phyloP scores from a whole-genome alignment of 2,797 vertebrate species.

The Thalassophryne amazonica region DNA sequence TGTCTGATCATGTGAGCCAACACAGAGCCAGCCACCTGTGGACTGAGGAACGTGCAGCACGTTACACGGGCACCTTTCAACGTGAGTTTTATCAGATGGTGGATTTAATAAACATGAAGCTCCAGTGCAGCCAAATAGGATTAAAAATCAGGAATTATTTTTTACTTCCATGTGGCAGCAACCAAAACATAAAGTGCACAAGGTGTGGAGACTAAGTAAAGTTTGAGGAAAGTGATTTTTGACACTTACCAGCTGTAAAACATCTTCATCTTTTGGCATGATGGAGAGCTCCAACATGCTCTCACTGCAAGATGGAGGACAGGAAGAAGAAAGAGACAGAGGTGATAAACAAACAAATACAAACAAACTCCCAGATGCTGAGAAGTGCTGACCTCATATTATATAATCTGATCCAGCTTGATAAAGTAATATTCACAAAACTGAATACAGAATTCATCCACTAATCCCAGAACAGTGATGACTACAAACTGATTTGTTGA shows the following conservation, averaged over 20 bases:
- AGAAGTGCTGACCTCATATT: neutral
- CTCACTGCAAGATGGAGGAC: conserved; percentile 72
- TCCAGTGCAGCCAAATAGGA: too few relatives aligned
- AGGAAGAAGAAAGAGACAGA: neutral
- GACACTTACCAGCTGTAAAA: conserved; percentile 94
- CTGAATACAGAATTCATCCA: too few relatives aligned
- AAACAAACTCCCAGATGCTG: neutral
- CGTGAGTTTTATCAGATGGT: too few relatives aligned
- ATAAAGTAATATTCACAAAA: too few relatives aligned
- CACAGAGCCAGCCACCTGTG: conserved; percentile 49
- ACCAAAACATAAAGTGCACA: too few relatives aligned
- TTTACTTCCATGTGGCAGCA: too few relatives aligned
- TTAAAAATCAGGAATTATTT: too few relatives aligned
- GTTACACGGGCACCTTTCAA: conserved; percentile 32
- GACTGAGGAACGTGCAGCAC: conserved; percentile 51
- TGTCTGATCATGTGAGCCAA: conserved; percentile 70
- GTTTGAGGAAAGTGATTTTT: conserved; percentile 5
- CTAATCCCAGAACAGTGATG: too few relatives aligned
- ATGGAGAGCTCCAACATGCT: conserved; percentile 93
- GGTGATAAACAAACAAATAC: neutral
- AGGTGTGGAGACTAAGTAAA: too few relatives aligned
- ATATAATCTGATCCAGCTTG: neutral
- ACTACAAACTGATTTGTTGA: too few relatives aligned
- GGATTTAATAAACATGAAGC: too few relatives aligned
- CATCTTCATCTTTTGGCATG: conserved; percentile 97